Conservation (phyloP, 1,140 invertebrate species). For the Asobara japonica region DNA sequence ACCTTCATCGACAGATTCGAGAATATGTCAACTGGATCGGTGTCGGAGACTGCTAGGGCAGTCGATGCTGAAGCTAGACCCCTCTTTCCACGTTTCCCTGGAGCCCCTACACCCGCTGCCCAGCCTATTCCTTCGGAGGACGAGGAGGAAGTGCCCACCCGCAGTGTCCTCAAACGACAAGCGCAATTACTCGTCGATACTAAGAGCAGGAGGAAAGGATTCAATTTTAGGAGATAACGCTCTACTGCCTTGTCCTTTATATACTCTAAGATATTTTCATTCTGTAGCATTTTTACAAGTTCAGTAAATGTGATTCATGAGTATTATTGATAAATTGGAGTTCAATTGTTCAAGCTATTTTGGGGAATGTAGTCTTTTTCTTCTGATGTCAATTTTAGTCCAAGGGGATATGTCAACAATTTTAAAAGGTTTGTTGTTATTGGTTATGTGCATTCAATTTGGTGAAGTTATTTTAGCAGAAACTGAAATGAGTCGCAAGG, state of each 20-base stretch:
- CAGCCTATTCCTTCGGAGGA: constrained; percentile 74
- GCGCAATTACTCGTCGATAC: constrained; percentile 85
- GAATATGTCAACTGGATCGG: constrained; percentile 46
- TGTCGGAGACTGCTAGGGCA: constrained; percentile 42
- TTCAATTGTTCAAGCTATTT: not conserved
- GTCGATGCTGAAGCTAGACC: constrained; percentile 42
- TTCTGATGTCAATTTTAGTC: not conserved
- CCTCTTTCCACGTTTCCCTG: constrained; percentile 57
- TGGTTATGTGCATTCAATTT: too few species aligned
- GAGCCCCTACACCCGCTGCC: constrained; percentile 44
- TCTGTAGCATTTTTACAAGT: too few species aligned
- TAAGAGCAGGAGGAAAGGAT: constrained; percentile 81
- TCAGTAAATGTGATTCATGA: too few species aligned
- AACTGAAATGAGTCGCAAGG: not conserved
- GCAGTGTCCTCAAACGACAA: constrained; percentile 81
- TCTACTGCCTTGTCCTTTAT: too few species aligned
- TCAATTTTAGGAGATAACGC: constrained; percentile 59
- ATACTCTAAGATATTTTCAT: too few species aligned
- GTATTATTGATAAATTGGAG: too few species aligned
- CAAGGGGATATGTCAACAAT: too few species aligned
- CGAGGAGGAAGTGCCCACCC: constrained; percentile 84
- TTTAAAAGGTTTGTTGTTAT: too few species aligned
- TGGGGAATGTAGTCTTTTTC: not conserved
- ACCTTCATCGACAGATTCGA: constrained; percentile 48
- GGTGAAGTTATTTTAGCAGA: too few species aligned